phyloP scores from a whole-genome alignment of 2,797 vertebrate genomes.

The Lycodopsis pacificus region DNA sequence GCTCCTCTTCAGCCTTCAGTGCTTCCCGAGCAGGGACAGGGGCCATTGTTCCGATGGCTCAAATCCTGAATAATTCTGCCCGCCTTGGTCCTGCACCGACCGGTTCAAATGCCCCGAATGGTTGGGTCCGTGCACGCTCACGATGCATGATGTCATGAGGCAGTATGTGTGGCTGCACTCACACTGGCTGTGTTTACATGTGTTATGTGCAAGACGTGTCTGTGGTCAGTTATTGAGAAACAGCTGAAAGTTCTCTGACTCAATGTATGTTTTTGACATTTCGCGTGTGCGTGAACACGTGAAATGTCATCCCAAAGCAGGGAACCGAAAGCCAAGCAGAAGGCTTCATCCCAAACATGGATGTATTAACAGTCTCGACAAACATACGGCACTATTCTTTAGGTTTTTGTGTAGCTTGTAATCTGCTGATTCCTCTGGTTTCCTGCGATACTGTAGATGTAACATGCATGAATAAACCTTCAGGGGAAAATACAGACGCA shows the following conservation, averaged over 20 bases:
- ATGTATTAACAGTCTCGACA: neutral
- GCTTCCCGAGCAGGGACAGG: neutral
- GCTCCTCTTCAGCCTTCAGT: neutral
- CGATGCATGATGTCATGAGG: neutral
- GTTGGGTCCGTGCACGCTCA: neutral
- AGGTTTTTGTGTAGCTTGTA: neutral
- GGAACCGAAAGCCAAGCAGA: constrained; percentile 49
- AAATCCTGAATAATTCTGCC: neutral
- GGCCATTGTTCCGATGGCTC: neutral
- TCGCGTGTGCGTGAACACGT: neutral
- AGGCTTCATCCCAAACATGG: constrained; percentile 42
- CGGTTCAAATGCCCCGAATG: neutral
- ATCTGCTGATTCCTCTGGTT: neutral
- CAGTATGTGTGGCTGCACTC: no score
- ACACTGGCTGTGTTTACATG: neutral
- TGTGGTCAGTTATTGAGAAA: constrained; percentile 43
- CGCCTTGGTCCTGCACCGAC: neutral
- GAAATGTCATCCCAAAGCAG: neutral
- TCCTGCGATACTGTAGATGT: neutral
- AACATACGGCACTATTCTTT: neutral
- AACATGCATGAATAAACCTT: neutral
- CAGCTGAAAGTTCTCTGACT: constrained; percentile 47
- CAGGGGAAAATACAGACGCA: neutral
- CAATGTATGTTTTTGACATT: constrained; percentile 32
- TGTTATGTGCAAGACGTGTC: constrained; percentile 13